These are phyloP conservation scores for Potamilus streckersoni DNA, from an alignment of 1,140 invertebrate species.

Conservation along the genomic window DNA sequence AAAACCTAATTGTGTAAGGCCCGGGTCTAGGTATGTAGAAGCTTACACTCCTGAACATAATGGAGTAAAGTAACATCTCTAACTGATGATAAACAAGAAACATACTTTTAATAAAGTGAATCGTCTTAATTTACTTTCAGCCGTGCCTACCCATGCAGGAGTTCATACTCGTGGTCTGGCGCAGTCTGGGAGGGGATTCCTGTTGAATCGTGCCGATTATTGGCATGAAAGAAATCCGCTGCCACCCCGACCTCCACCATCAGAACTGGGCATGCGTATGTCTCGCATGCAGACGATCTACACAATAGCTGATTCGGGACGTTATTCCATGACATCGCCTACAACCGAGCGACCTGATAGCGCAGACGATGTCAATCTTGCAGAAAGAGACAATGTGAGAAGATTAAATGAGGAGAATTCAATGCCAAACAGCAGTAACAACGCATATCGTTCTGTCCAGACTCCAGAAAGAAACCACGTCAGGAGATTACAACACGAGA, in stretches of 20 bases:
- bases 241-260: conserved; percentile 10
- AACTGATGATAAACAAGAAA: no score
- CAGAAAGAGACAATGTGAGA: no score
- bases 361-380: conserved; percentile 2
- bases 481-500: no score
- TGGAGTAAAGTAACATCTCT: no score
- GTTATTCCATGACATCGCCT: conserved; percentile 15
- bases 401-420: no score
- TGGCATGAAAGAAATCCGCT: conserved; percentile 15
- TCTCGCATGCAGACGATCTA: conserved; percentile 22
- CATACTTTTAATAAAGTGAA: no score
- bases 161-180: conserved; percentile 18
- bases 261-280: conserved; percentile 14
- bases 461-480: no score
- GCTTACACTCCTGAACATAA: no score
- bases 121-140: conserved; percentile 9
- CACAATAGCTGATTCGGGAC: conserved; percentile 17
- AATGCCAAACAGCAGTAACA: no score
- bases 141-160: conserved; percentile 20
- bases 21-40: no score
- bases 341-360: conserved; percentile 8
- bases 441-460: no score
- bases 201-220: conserved; percentile 15
- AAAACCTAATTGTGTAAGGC: no score
- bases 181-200: conserved; percentile 10